These are phyloP conservation scores for Sinocyclocheilus anshuiensis DNA, from an alignment of 2,113 vertebrate genomes.

Conservation along the genomic window DNA sequence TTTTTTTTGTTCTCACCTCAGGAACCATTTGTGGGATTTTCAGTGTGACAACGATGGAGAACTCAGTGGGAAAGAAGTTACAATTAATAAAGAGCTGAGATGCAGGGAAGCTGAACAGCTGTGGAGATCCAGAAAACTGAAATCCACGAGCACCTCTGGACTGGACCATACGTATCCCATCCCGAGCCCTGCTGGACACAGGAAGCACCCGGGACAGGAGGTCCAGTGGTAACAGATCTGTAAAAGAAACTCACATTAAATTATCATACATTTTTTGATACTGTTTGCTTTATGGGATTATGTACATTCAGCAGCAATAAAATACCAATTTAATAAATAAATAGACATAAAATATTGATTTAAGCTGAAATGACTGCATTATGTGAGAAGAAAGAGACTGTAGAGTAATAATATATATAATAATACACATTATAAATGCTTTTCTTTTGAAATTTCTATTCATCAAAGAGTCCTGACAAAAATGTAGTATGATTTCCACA, in stretches of 20 bases:
- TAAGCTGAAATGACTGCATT: no score
- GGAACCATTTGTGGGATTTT: conserved; percentile 69
- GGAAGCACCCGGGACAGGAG: conserved; percentile 81
- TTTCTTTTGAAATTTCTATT: no score
- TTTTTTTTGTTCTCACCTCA: conserved; percentile 70
- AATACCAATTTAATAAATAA: background rate
- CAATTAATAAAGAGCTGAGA: conserved; percentile 86
- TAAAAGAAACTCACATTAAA: background rate
- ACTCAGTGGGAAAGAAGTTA: conserved; percentile 86
- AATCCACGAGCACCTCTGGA: conserved; percentile 80
- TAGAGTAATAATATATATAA: no score
- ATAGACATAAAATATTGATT: no score
- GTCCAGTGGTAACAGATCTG: conserved; percentile 89
- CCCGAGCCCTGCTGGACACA: background rate
- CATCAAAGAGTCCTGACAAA: no score
- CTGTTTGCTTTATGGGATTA: background rate
- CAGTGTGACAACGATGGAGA: conserved; percentile 85
- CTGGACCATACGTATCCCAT: conserved; percentile 77
- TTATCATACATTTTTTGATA: background rate
- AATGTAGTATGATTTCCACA: no score
- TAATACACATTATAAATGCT: no score
- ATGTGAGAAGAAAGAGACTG: no score
- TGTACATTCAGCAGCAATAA: background rate
- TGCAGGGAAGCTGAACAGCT: conserved; percentile 78
- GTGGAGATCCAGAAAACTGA: conserved; percentile 67